A percentile compares a stretch with the other conserved stretches of the same genome.
phyloP scores from a whole-genome alignment of 2,888 invertebrate species.

The Oscheius myriophilus region DNA sequence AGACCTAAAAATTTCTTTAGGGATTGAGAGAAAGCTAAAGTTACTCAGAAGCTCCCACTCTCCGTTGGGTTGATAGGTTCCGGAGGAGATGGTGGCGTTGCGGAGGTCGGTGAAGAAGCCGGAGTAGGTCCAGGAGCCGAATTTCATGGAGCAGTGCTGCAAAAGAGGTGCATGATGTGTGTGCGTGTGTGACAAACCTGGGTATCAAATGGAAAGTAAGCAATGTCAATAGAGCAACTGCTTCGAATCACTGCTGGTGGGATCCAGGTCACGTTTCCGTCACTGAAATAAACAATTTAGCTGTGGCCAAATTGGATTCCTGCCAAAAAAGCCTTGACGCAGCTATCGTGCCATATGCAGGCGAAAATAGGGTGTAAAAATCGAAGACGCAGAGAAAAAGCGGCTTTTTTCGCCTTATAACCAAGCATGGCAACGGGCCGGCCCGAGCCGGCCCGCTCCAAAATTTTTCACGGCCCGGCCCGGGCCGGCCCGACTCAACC shows the following conservation, averaged over 20 bases:
- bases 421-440: too few species aligned
- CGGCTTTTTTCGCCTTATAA: too few species aligned
- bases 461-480: too few species aligned
- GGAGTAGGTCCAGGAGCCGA: slow-evolving; percentile 93
- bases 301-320: too few species aligned
- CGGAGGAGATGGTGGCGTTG: slow-evolving; percentile 73
- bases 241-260: slow-evolving; percentile 63
- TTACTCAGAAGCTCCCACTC: slow-evolving; percentile 75
- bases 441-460: too few species aligned
- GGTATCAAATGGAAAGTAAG: slow-evolving; percentile 65
- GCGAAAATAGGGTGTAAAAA: too few species aligned
- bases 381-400: too few species aligned
- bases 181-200: slow-evolving; percentile 40
- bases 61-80: slow-evolving; percentile 76
- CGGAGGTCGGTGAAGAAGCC: slow-evolving; percentile 68
- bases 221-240: slow-evolving; percentile 59
- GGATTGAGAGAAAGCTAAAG: background rate
- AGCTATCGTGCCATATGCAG: too few species aligned
- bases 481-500: too few species aligned
- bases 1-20: slow-evolving; percentile 38
- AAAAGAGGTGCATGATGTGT: background rate
- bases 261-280: slow-evolving; percentile 63
- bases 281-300: slow-evolving; percentile 43
- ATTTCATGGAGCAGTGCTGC: slow-evolving; percentile 77
- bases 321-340: too few species aligned